These are phyloP conservation scores for Sarotherodon lohbergeri DNA, from an alignment of 2,113 vertebrate genomes.

Conservation along the genomic window DNA sequence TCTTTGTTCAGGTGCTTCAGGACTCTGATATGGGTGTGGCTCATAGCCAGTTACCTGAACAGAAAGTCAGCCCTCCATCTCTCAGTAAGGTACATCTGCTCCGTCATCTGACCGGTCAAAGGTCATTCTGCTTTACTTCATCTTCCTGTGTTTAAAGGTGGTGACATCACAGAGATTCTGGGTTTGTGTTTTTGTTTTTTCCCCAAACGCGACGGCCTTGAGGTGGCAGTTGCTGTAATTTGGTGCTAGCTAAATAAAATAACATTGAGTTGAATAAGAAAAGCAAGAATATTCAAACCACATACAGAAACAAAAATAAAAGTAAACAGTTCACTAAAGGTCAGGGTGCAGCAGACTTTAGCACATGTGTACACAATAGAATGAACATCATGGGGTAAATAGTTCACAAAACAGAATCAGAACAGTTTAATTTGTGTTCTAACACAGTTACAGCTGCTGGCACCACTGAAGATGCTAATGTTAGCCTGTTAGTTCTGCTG, in stretches of 20 bases:
- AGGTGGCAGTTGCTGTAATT: background rate
- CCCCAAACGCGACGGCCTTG: background rate
- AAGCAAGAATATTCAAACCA: background rate
- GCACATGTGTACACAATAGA: background rate
- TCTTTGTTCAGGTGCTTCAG: constrained; percentile 32
- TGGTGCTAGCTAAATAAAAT: background rate
- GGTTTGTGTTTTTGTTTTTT: background rate
- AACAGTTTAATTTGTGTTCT: background rate
- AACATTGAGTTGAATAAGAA: background rate
- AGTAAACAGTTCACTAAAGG: background rate
- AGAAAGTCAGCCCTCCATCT: background rate
- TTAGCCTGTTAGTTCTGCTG: background rate
- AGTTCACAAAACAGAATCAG: background rate
- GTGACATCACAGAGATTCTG: background rate
- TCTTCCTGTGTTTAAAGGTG: background rate
- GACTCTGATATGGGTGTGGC: constrained; percentile 18
- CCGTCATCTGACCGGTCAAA: background rate
- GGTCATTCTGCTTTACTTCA: background rate
- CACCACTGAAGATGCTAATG: background rate
- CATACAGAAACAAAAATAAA: background rate
- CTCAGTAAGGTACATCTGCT: constrained; percentile 50
- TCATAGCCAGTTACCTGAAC: constrained; percentile 30
- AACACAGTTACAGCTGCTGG: background rate
- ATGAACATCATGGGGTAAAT: background rate
- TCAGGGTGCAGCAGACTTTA: background rate